Conservation (phyloP, 1,140 invertebrate genomes). For the Drosophila ambigua region DNA sequence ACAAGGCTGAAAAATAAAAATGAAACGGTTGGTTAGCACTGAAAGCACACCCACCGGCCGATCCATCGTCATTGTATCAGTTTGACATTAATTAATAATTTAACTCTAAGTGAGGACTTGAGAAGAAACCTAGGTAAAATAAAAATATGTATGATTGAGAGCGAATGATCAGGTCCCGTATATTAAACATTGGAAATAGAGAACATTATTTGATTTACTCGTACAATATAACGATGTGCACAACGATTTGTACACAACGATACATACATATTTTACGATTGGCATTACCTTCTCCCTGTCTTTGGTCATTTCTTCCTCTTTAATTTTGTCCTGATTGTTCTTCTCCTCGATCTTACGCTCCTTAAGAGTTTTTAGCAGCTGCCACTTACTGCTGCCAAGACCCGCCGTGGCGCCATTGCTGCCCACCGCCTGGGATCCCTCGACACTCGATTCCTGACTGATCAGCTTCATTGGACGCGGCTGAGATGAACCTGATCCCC, state of each 20-base stretch:
- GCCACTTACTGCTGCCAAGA: conserved; percentile 92
- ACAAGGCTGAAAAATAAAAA: too few relatives aligned
- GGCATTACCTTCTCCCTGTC: conserved; percentile 87
- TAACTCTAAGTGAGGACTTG: too few relatives aligned
- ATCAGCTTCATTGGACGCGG: conserved; percentile 17
- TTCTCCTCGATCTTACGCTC: conserved; percentile 95
- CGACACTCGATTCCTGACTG: conserved; percentile 57
- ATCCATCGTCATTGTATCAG: too few relatives aligned
- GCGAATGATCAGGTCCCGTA: too few relatives aligned
- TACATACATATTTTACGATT: not conserved
- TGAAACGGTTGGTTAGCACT: too few relatives aligned
- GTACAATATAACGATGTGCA: too few relatives aligned
- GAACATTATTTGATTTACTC: too few relatives aligned
- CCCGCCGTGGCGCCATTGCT: conserved; percentile 37
- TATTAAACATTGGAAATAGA: too few relatives aligned
- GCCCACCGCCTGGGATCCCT: conserved; percentile 33
- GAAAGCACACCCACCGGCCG: too few relatives aligned
- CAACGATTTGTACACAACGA: too few relatives aligned
- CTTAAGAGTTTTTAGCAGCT: conserved; percentile 93
- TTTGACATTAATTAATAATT: too few relatives aligned
- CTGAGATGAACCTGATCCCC: not conserved
- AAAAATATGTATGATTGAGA: not conserved
- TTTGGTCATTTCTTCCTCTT: conserved; percentile 87
- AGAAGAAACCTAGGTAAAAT: too few relatives aligned
- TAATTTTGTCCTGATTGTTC: conserved; percentile 85